A percentile compares a stretch with the other conserved stretches of the same genome.
phyloP scores from a whole-genome alignment of 2,888 invertebrate species.

The Protonemura montana region DNA sequence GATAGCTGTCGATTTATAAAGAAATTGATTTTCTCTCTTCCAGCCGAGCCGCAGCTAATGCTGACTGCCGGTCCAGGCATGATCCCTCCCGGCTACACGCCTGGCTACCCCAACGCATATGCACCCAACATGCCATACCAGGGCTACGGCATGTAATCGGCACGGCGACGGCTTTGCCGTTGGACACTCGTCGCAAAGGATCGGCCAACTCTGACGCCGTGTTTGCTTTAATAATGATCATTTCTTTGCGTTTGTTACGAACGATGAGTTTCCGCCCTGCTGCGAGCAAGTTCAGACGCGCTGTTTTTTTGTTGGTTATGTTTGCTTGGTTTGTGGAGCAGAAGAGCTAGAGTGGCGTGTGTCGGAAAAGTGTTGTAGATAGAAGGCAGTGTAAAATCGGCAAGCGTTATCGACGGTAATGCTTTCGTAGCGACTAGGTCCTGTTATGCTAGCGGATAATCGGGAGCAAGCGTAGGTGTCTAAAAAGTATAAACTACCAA shows the following conservation, averaged over 20 bases:
- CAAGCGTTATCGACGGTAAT: not conserved
- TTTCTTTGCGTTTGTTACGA: no score
- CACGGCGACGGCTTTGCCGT: not conserved
- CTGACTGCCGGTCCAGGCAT: conserved; percentile 90
- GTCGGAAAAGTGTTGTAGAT: not conserved
- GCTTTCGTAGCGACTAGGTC: not conserved
- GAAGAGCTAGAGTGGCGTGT: not conserved
- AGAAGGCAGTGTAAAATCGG: not conserved
- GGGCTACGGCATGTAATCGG: conserved; percentile 68
- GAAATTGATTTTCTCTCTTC: conserved; percentile 45
- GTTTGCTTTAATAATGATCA: no score
- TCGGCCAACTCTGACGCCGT: not conserved
- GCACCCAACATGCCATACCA: conserved; percentile 65
- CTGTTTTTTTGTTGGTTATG: not conserved
- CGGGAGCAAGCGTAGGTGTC: not conserved
- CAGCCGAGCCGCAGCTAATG: conserved; percentile 95
- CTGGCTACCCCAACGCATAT: conserved; percentile 60
- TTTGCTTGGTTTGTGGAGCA: not conserved
- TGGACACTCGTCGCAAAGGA: not conserved
- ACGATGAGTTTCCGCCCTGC: no score
- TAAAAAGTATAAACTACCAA: not conserved
- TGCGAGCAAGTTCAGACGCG: no score
- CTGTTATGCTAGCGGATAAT: not conserved
- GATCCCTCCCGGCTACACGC: conserved; percentile 67
- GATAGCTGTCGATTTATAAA: no score